These are phyloP conservation scores for Rhabdomys pumilio DNA, from an alignment of 2,797 vertebrate species.

Conservation along the genomic window DNA sequence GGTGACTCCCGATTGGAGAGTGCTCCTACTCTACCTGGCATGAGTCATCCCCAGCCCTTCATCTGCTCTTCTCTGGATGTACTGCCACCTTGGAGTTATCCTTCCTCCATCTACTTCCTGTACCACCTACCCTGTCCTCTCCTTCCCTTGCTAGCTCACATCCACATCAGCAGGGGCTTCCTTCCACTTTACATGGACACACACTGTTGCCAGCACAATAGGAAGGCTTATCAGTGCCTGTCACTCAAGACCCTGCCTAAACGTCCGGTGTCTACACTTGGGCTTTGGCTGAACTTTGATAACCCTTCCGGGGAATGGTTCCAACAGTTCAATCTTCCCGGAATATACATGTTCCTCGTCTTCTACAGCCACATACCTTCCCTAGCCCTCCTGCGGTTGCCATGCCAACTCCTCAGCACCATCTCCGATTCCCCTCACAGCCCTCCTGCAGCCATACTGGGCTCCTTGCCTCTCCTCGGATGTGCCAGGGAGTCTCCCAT, in stretches of 20 bases:
- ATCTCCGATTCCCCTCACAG: not conserved
- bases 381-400: not conserved
- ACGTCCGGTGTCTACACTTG: not conserved
- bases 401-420: not conserved
- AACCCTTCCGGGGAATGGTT: fast-evolving
- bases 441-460: not conserved
- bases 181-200: not conserved
- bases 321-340: not conserved
- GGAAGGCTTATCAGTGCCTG: not conserved
- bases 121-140: not conserved
- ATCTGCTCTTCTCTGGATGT: not conserved
- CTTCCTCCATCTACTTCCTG: not conserved
- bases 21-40: not conserved
- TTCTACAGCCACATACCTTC: not conserved
- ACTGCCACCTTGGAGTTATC: not conserved
- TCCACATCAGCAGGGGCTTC: not conserved
- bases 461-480: not conserved
- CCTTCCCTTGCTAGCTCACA: not conserved
- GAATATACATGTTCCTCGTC: not conserved
- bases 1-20: not conserved
- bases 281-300: too few species aligned
- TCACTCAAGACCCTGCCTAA: not conserved
- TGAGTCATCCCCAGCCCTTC: constrained; percentile 11
- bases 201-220: fast-evolving
- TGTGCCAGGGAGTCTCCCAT: not conserved